These are phyloP conservation scores for Agrochola litura DNA, from an alignment of 2,888 invertebrate species.

Conservation along the genomic window DNA sequence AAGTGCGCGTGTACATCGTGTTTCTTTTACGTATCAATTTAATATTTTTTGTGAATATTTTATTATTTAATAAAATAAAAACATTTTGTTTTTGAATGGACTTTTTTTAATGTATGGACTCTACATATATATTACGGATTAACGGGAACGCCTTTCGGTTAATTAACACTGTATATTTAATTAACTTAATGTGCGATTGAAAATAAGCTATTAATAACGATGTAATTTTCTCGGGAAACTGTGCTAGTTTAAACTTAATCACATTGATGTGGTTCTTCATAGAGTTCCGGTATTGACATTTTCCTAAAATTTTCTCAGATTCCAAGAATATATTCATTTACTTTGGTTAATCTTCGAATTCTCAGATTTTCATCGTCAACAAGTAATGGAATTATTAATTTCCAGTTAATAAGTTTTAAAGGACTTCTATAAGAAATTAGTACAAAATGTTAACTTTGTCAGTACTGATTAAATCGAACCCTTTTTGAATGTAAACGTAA, in stretches of 20 bases:
- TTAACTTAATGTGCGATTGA: not conserved
- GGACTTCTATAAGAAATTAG: not conserved
- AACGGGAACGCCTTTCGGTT: no score
- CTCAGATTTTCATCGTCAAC: not conserved
- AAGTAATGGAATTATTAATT: not conserved
- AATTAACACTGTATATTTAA: not conserved
- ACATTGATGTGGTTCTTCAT: not conserved
- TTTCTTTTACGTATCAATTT: no score
- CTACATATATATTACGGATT: no score
- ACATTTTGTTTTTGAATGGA: no score
- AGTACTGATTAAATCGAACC: not conserved
- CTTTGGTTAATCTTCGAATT: not conserved
- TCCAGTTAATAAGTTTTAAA: not conserved
- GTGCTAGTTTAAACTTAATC: not conserved
- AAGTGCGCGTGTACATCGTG: no score
- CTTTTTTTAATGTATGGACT: no score
- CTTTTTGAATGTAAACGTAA: not conserved
- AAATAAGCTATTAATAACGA: not conserved
- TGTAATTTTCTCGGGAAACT: not conserved
- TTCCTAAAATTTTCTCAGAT: not conserved
- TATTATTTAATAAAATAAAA: no score
- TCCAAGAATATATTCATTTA: not conserved
- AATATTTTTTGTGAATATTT: no score
- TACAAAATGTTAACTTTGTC: not conserved
- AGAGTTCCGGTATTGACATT: not conserved